Percentiles rank a stretch among this genome's conserved stretches.
phyloP scores from a whole-genome alignment of 2,113 vertebrate genomes.

The Corydoras maculifer region DNA sequence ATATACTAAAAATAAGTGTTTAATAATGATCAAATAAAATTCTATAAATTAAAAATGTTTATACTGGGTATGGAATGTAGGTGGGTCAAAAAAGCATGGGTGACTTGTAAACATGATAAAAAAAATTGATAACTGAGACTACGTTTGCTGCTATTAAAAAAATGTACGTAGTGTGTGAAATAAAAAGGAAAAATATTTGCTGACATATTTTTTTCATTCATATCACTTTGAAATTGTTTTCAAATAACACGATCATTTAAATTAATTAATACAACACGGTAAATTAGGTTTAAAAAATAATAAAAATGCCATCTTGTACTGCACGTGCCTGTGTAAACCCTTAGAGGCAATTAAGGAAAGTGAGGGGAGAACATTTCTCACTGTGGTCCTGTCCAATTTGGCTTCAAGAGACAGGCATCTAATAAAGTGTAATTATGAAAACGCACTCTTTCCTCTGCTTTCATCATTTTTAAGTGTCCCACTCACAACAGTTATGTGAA shows the following conservation, averaged over 20 bases:
- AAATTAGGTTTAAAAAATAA: conserved; percentile 27
- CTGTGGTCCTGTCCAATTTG: conserved; percentile 52
- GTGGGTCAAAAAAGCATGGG: no score
- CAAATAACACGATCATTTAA: conserved; percentile 18
- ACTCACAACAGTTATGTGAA: conserved; percentile 20
- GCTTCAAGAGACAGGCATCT: conserved; percentile 45
- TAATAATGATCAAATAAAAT: no score
- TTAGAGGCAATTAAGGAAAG: conserved; percentile 62
- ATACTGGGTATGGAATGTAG: no score
- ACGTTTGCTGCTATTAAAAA: no score
- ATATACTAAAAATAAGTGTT: no score
- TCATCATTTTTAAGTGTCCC: conserved; percentile 35
- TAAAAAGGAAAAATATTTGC: background rate
- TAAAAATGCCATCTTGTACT: conserved; percentile 35
- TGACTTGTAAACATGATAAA: no score
- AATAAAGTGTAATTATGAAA: conserved; percentile 55
- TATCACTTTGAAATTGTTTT: conserved; percentile 12
- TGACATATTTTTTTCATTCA: conserved; percentile 22
- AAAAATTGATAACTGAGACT: no score
- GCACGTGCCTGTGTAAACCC: conserved; percentile 43
- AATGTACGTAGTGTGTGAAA: background rate
- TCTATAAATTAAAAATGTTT: no score
- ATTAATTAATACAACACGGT: conserved; percentile 27
- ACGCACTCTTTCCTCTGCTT: conserved; percentile 45
- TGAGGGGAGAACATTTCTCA: conserved; percentile 49